Evolutionary conservation across 1,140 invertebrate species (phyloP).

Genomic region (Scylla paramamosain): DNA sequence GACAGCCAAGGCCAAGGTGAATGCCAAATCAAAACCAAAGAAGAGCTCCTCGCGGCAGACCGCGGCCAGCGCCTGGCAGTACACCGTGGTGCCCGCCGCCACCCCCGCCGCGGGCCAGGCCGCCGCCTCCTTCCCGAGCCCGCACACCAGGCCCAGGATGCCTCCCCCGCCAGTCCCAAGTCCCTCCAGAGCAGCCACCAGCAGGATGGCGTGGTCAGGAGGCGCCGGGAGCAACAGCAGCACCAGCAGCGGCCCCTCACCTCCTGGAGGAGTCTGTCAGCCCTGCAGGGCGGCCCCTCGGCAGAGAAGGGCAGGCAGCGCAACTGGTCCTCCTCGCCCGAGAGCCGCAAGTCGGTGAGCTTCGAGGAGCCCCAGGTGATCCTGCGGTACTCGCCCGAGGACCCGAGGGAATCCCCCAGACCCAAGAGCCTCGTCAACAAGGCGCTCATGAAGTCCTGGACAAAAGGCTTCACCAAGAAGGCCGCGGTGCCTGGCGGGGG

Average conservation of each 20-base stretch:
- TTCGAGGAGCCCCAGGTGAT: slow-evolving; percentile 67
- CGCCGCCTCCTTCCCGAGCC: neutral
- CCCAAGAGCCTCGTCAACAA: slow-evolving; percentile 48
- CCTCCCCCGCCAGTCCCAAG: neutral
- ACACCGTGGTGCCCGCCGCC: neutral
- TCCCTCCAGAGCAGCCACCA: neutral
- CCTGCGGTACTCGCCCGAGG: slow-evolving; percentile 64
- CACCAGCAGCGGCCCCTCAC: neutral
- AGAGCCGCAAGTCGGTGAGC: slow-evolving; percentile 73
- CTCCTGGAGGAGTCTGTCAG: slow-evolving; percentile 61
- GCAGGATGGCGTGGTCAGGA: neutral
- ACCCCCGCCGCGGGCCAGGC: neutral
- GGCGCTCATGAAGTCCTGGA: slow-evolving; percentile 60
- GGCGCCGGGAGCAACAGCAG: neutral
- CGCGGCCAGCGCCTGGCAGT: neutral
- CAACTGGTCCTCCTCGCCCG: slow-evolving; percentile 55
- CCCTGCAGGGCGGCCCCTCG: neutral
- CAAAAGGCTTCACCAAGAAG: slow-evolving; percentile 62
- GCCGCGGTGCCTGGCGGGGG: neutral
- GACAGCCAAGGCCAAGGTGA: slow-evolving; percentile 5
- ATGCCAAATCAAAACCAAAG: neutral
- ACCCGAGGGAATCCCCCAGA: neutral
- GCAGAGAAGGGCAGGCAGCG: neutral
- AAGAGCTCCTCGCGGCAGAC: neutral
- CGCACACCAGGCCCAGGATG: neutral